Percentiles rank a stretch among this genome's conserved stretches.
These are phyloP conservation scores for Siphamia tubifer DNA, from an alignment of 2,113 vertebrate species.

Conservation along the genomic window DNA sequence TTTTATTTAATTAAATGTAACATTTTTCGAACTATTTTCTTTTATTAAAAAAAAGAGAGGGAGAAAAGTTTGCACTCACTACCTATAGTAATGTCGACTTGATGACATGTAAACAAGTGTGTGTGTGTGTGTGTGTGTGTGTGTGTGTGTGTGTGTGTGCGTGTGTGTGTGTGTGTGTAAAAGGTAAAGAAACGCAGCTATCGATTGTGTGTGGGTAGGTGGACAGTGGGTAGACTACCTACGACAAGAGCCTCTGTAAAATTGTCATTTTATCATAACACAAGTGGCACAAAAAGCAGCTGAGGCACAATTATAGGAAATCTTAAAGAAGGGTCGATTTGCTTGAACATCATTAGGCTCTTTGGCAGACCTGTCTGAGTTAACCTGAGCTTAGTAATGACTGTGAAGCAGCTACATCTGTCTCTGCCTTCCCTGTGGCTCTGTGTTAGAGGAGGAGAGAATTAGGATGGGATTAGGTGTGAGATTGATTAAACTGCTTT, in stretches of 20 bases:
- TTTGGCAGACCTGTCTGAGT: conserved; percentile 19
- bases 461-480: conserved; percentile 45
- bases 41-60: too few relatives aligned
- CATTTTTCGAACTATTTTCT: too few relatives aligned
- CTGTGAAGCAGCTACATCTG: conserved; percentile 39
- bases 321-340: conserved; percentile 30
- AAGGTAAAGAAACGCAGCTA: conserved; percentile 14
- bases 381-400: conserved; percentile 36
- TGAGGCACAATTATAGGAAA: conserved; percentile 9
- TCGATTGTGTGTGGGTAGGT: conserved; percentile 31
- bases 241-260: conserved; percentile 29
- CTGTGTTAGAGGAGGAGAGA: conserved; percentile 21
- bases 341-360: conserved; percentile 5
- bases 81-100: too few relatives aligned
- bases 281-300: conserved; percentile 5
- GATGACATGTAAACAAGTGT: too few relatives aligned
- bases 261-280: conserved; percentile 38
- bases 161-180: not conserved
- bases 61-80: too few relatives aligned
- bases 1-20: too few relatives aligned
- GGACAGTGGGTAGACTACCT: not conserved
- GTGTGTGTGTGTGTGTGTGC: not conserved
- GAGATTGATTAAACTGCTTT: conserved; percentile 58
- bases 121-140: not conserved
- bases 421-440: conserved; percentile 43